Evolutionary conservation across 1,140 invertebrate species (phyloP).

Genomic region (Drosophila navojoa): DNA sequence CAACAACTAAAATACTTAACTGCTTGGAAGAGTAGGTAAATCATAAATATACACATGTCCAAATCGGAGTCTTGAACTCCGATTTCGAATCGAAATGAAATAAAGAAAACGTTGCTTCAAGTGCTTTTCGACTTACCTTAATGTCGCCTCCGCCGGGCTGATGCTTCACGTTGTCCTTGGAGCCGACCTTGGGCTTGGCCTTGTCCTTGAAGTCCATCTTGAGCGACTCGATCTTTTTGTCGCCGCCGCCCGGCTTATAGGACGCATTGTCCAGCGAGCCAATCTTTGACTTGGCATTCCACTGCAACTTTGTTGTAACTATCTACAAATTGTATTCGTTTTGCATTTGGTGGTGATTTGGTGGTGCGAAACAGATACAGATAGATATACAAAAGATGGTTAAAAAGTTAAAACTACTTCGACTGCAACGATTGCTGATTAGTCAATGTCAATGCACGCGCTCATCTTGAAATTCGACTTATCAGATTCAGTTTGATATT

Average conservation of each 20-base stretch:
- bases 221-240: constrained; percentile 95
- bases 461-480: constrained; percentile 15
- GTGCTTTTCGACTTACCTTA: constrained; percentile 87
- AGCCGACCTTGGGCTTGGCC: constrained; percentile 96
- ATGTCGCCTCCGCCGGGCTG: constrained; percentile 91
- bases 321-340: constrained; percentile 86
- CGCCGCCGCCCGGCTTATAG: constrained; percentile 95
- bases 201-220: constrained; percentile 96
- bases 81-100: constrained; percentile 33
- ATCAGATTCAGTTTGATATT: constrained; percentile 6
- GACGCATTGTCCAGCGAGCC: constrained; percentile 97
- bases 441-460: constrained; percentile 42
- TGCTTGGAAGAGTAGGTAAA: constrained; percentile 32
- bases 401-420: constrained; percentile 50
- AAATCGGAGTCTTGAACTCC: neutral
- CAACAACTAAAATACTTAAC: neutral
- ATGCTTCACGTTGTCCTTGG: constrained; percentile 92
- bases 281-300: constrained; percentile 96
- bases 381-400: constrained; percentile 35
- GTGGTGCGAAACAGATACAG: constrained; percentile 33
- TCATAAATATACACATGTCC: constrained; percentile 21
- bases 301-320: constrained; percentile 92
- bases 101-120: neutral
- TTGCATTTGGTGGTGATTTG: constrained; percentile 18
- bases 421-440: constrained; percentile 21